Base-by-base conservation (phyloP, 2,113 vertebrate species). In the Gallinago undulata region DNA sequence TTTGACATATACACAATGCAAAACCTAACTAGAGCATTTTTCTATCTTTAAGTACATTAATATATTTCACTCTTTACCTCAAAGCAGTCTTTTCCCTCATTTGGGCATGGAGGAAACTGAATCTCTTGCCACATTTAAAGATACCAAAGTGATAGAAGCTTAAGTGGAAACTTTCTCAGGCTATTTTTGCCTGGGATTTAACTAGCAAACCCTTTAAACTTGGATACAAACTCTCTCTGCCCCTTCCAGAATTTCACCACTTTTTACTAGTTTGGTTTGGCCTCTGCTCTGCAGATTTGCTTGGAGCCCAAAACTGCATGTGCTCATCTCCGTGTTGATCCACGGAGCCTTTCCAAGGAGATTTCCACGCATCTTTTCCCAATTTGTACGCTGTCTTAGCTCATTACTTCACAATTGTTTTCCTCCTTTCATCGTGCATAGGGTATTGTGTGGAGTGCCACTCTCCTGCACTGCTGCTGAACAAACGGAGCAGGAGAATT, bases 261-360 rank as follows among this genome's bases (percentile, higher is more conserved):
- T 75, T 90, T 84, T 78, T 75, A 17, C 19, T 81, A 14, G 33
- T 48, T 57, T 75, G 28, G 12, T 76, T 72, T 91, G 39, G 10
- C 28, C 22, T 66, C 70, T 77, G 37, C 47, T 53, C 53, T 64
- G 51, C 19, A 75, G 39, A 13, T 57, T 24, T 85, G 27, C 14
- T 11, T 10, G 22, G 66, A 78, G 31, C 48, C 51, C 37, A 35
- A 24, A 14, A 25, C 14, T 28, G 13, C 11, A 45, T 12, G 25
- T 62, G 37, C 2, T 0, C 30, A 43, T 35, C 23, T 77, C 47
- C 1, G 4, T 37, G 25, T 48, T 59, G 73, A 62, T n/a, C 25
- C 2, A 1, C 0, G 0, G 4, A 2, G 1, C 8, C 33, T 75
- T 78, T 77, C 48, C 53, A 39, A 48, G 0, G 2, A 48, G 66